phyloP scores from a whole-genome alignment of 2,797 vertebrate species.

The Sparus aurata region DNA sequence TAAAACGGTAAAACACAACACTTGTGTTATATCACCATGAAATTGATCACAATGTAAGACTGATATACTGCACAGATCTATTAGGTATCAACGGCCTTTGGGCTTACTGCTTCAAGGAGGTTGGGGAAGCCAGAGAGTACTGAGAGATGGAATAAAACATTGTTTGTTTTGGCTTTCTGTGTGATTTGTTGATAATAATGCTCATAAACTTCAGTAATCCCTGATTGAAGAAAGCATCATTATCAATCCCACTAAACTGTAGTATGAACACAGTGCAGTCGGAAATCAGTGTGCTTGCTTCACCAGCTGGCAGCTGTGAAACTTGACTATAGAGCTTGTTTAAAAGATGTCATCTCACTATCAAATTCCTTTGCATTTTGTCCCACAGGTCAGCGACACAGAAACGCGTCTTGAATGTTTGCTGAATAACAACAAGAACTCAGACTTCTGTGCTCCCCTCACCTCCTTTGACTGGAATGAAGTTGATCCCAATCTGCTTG shows the following conservation, averaged over 20 bases:
- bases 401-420: constrained; percentile 98
- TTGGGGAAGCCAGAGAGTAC: not conserved
- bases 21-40: no score
- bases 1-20: no score
- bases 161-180: not conserved
- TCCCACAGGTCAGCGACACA: constrained; percentile 94
- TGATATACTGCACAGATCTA: no score
- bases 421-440: constrained; percentile 99
- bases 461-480: constrained; percentile 99
- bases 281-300: not conserved
- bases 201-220: not conserved
- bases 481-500: constrained; percentile 97
- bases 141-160: not conserved
- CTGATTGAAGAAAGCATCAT: not conserved
- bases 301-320: not conserved
- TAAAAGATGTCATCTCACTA: not conserved
- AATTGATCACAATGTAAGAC: no score
- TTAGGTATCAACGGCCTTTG: fast-evolving
- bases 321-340: not conserved
- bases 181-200: not conserved
- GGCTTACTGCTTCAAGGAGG: not conserved
- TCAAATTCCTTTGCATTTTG: constrained; percentile 1
- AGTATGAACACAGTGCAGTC: not conserved
- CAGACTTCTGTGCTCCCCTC: constrained; percentile 97
- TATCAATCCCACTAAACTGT: not conserved